phyloP scores from a whole-genome alignment of 2,797 vertebrate species.

The Sebastes glaucus region DNA sequence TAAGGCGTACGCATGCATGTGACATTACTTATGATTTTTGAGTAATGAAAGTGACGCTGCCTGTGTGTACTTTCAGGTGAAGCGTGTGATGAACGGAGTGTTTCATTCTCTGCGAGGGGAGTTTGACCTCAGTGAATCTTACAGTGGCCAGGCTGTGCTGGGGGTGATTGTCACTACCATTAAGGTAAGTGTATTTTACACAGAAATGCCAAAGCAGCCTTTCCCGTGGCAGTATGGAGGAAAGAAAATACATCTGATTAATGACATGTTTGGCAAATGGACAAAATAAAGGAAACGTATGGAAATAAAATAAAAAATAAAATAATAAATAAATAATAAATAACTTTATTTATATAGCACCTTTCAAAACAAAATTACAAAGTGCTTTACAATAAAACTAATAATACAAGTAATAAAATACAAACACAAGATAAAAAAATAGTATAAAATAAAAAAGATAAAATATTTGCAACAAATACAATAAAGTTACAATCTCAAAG shows the following conservation, averaged over 20 bases:
- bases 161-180: slow-evolving; percentile 89
- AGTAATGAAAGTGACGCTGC: background rate
- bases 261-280: background rate
- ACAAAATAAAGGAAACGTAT: background rate
- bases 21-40: background rate
- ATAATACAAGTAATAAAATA: background rate
- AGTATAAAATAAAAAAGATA: background rate
- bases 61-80: slow-evolving; percentile 83
- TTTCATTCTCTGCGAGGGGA: slow-evolving; percentile 92
- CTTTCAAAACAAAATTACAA: background rate
- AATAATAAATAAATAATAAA: too few species aligned
- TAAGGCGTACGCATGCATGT: too few species aligned
- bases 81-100: slow-evolving; percentile 96
- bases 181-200: slow-evolving; percentile 81
- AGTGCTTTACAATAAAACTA: background rate
- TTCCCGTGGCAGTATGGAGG: background rate
- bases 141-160: slow-evolving; percentile 88
- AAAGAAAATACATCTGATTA: background rate
- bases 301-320: too few species aligned
- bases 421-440: background rate
- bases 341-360: background rate
- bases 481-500: background rate
- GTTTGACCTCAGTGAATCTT: slow-evolving; percentile 89
- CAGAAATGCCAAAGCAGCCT: background rate
- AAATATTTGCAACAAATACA: background rate